Evolutionary conservation across 2,888 invertebrate genomes (phyloP).

Genomic region (Spilosoma lubricipeda): DNA sequence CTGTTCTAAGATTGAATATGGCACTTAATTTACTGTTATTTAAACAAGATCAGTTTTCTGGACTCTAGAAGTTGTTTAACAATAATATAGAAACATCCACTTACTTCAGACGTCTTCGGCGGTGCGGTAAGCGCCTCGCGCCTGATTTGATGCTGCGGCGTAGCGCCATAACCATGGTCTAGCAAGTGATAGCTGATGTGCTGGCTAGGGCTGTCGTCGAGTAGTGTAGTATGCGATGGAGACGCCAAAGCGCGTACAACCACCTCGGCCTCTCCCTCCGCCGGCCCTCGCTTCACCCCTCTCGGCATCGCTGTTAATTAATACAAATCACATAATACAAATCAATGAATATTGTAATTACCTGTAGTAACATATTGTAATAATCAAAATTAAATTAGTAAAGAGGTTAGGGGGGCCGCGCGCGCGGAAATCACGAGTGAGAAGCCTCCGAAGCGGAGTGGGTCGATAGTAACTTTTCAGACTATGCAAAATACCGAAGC

Average conservation of each 20-base stretch:
- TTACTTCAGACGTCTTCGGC: constrained; percentile 86
- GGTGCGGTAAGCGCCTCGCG: constrained; percentile 84
- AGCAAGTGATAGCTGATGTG: constrained; percentile 91
- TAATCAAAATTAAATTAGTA: constrained; percentile 81
- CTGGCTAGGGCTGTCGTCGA: constrained; percentile 84
- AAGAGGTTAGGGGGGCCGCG: constrained; percentile 85
- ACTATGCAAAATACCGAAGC: constrained; percentile 64
- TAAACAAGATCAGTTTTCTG: neutral
- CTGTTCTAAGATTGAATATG: neutral
- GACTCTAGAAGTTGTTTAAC: neutral
- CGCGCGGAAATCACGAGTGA: constrained; percentile 81
- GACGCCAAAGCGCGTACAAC: constrained; percentile 83
- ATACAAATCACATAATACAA: constrained; percentile 53
- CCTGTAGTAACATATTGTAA: constrained; percentile 57
- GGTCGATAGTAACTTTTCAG: constrained; percentile 75
- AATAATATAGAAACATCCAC: constrained; percentile 41
- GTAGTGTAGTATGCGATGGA: constrained; percentile 84
- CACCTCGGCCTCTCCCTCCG: constrained; percentile 84
- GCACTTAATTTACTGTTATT: neutral
- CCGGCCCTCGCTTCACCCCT: constrained; percentile 86
- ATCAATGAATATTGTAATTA: constrained; percentile 47
- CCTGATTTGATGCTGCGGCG: constrained; percentile 90
- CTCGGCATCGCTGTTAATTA: constrained; percentile 86
- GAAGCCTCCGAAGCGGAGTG: constrained; percentile 80
- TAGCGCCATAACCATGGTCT: constrained; percentile 95